Evolutionary conservation across 2,797 vertebrate genomes (phyloP).

Genomic region (Labroides dimidiatus): DNA sequence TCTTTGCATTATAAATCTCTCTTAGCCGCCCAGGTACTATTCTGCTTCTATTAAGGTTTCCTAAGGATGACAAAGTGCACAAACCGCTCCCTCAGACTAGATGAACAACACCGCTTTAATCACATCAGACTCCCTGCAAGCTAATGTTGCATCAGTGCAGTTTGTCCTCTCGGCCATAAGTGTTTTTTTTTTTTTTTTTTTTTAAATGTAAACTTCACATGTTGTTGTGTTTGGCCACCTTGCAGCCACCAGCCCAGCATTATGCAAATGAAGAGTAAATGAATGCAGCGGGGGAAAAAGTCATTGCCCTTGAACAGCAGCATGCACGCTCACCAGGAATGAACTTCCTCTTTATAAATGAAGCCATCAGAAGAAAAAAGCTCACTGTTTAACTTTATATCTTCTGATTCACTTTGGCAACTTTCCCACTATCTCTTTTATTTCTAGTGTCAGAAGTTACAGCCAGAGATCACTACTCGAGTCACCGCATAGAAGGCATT

Average conservation of each 20-base stretch:
- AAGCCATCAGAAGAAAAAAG: constrained; percentile 49
- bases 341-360: constrained; percentile 54
- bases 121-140: constrained; percentile 33
- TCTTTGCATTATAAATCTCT: constrained; percentile 1
- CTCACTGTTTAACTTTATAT: constrained; percentile 55
- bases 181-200: constrained; percentile 30
- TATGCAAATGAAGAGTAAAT: constrained; percentile 72
- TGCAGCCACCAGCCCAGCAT: constrained; percentile 65
- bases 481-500: constrained; percentile 13
- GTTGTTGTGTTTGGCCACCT: constrained; percentile 59
- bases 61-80: constrained; percentile 37
- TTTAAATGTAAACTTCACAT: constrained; percentile 51
- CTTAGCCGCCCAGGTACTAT: constrained; percentile 20
- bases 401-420: constrained; percentile 33
- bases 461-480: constrained; percentile 7
- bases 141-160: constrained; percentile 40
- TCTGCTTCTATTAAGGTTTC: constrained; percentile 27
- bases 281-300: constrained; percentile 52
- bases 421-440: constrained; percentile 3
- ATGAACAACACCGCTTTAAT: constrained; percentile 46
- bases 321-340: constrained; percentile 49
- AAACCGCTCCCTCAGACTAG: constrained; percentile 24
- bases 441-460: constrained; percentile 16
- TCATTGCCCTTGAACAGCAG: constrained; percentile 63
- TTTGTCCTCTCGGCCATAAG: constrained; percentile 49